A percentile compares a stretch with the other conserved stretches of the same genome.
These are phyloP conservation scores for Pygathrix nemaeus DNA, from an alignment of 2,113 vertebrate species.

Conservation along the genomic window DNA sequence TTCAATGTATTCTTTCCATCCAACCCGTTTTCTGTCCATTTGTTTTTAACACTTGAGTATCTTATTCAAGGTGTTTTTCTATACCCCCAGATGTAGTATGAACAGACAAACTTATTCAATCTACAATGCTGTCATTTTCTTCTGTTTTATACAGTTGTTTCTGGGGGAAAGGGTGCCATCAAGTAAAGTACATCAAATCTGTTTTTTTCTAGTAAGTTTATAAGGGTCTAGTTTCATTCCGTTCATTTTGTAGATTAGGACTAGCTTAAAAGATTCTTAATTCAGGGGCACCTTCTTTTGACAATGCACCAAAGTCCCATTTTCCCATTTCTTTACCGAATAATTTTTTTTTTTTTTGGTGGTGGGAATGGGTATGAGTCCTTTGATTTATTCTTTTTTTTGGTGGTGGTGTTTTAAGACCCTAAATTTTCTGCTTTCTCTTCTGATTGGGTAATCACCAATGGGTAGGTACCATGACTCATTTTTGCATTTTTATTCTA, in stretches of 20 bases:
- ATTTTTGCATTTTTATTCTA: neutral
- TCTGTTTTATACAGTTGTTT: neutral
- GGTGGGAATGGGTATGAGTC: neutral
- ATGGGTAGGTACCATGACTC: neutral
- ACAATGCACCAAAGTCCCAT: neutral
- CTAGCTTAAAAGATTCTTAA: neutral
- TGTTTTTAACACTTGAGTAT: neutral
- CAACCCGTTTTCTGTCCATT: neutral
- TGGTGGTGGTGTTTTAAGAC: neutral
- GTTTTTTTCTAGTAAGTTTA: neutral
- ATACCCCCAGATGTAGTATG: neutral
- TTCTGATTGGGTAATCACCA: neutral
- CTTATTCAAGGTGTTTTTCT: neutral
- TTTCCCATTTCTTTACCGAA: neutral
- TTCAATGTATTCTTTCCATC: neutral
- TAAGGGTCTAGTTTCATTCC: neutral
- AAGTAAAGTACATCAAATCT: neutral
- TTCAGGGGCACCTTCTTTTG: neutral
- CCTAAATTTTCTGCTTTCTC: neutral
- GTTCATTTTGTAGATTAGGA: neutral
- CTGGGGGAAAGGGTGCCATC: neutral
- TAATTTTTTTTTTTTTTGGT: neutral
- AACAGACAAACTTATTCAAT: neutral
- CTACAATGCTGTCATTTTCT: neutral
- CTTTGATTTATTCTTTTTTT: neutral